phyloP scores from a whole-genome alignment of 1,140 invertebrate genomes.

The Papilio dardanus region DNA sequence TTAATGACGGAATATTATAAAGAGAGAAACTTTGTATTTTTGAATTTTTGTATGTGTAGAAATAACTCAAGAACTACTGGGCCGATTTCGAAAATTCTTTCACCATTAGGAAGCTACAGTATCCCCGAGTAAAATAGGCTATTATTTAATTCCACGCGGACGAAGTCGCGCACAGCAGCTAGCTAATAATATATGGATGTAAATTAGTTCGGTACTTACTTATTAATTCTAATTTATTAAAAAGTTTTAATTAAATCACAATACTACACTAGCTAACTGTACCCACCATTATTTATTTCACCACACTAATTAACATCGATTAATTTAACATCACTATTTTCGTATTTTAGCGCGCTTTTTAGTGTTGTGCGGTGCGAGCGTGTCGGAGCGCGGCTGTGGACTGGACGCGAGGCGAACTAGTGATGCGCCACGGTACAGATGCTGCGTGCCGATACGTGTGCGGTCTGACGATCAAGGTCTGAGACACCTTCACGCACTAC shows the following conservation, averaged over 20 bases:
- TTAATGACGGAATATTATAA: too few relatives aligned
- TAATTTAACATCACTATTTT: slow-evolving; percentile 20
- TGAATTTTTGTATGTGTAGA: too few relatives aligned
- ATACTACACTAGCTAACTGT: background rate
- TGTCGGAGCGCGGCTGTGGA: slow-evolving; percentile 1
- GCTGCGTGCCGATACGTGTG: slow-evolving; percentile 28
- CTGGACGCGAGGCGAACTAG: slow-evolving; percentile 1
- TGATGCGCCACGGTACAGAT: slow-evolving; percentile 26
- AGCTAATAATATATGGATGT: background rate
- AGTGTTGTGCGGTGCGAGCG: slow-evolving; percentile 2
- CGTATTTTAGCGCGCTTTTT: background rate
- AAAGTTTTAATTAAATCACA: background rate
- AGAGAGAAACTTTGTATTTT: too few relatives aligned
- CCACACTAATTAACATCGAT: background rate
- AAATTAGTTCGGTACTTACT: background rate
- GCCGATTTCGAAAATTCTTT: too few relatives aligned
- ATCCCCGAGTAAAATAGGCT: too few relatives aligned
- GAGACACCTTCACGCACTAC: slow-evolving; percentile 30
- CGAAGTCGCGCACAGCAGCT: too few relatives aligned
- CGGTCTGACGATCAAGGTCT: slow-evolving; percentile 25
- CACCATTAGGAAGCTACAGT: too few relatives aligned
- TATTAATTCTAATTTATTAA: background rate
- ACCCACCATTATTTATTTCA: slow-evolving; percentile 20
- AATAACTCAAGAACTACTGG: too few relatives aligned
- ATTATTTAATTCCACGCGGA: too few relatives aligned